These are phyloP conservation scores for Epizoanthus fatuus DNA, from an alignment of 92 coral and sea anemone genomes.

Conservation along the genomic window DNA sequence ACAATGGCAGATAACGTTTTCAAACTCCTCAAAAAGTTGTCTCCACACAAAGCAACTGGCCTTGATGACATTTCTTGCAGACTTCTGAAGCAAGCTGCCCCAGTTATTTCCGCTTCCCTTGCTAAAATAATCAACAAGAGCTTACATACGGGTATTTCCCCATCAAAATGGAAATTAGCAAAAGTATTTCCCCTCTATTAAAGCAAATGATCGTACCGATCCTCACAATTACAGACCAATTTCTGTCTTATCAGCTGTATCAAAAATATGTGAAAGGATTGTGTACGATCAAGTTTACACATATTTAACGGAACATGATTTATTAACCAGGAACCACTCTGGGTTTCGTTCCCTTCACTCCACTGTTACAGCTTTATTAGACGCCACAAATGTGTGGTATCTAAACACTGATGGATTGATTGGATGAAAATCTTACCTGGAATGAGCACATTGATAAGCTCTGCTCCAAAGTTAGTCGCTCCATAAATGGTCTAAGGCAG, in stretches of 20 bases:
- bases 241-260: constrained; percentile 19
- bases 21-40: constrained; percentile 9
- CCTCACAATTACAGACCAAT: neutral
- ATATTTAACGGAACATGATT: neutral
- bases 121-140: neutral
- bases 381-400: neutral
- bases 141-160: too few relatives aligned
- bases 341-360: neutral
- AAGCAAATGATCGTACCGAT: constrained; percentile 20
- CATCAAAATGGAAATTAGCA: constrained; percentile 5
- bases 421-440: constrained; percentile 15
- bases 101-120: constrained; percentile 7
- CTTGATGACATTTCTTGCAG: neutral
- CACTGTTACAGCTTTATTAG: neutral
- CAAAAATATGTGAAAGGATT: constrained; percentile 23
- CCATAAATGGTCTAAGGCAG: constrained; percentile 57
- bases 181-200: constrained; percentile 16
- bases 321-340: neutral
- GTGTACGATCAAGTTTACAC: neutral
- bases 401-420: too few relatives aligned
- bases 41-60: constrained; percentile 1
- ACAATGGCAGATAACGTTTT: constrained; percentile 6
- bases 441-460: constrained; percentile 14
- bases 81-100: neutral
- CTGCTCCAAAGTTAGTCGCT: constrained; percentile 46